Evolutionary conservation across 2,797 vertebrate species (phyloP).

Genomic region (Microctenopoma steveboyesi): DNA sequence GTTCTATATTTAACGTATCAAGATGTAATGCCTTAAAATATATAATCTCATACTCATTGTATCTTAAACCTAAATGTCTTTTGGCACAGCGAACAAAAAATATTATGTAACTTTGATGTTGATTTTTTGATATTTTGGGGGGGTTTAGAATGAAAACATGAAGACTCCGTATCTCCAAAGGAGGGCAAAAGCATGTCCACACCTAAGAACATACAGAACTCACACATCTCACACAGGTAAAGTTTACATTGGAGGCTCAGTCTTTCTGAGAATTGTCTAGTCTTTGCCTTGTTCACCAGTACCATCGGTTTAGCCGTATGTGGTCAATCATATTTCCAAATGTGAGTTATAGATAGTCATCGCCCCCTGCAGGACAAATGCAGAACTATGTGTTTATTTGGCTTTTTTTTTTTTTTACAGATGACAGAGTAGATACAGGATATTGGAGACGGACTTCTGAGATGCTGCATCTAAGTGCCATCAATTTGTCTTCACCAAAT

Average conservation of each 20-base stretch:
- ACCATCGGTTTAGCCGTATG: neutral
- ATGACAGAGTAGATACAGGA: neutral
- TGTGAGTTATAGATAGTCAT: no score
- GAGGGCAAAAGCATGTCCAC: conserved; percentile 13
- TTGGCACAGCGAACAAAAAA: neutral
- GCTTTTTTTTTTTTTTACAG: conserved; percentile 20
- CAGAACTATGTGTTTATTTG: neutral
- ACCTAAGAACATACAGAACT: neutral
- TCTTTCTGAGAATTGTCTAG: neutral
- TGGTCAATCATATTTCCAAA: neutral
- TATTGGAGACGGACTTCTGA: conserved; percentile 42
- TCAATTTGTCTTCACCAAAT: conserved; percentile 39
- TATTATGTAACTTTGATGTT: neutral
- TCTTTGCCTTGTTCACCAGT: neutral
- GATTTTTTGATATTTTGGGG: conserved; percentile 8
- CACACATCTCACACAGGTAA: conserved; percentile 49
- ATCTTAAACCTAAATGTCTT: no score
- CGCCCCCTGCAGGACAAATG: neutral
- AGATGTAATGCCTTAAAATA: no score
- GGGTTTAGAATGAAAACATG: conserved; percentile 54
- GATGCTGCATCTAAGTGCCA: conserved; percentile 55
- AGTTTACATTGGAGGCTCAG: neutral
- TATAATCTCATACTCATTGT: no score
- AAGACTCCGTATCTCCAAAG: conserved; percentile 16
- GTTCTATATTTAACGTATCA: no score